Evolutionary conservation across 2,113 vertebrate genomes (phyloP).

Genomic region (Shinisaurus crocodilurus): DNA sequence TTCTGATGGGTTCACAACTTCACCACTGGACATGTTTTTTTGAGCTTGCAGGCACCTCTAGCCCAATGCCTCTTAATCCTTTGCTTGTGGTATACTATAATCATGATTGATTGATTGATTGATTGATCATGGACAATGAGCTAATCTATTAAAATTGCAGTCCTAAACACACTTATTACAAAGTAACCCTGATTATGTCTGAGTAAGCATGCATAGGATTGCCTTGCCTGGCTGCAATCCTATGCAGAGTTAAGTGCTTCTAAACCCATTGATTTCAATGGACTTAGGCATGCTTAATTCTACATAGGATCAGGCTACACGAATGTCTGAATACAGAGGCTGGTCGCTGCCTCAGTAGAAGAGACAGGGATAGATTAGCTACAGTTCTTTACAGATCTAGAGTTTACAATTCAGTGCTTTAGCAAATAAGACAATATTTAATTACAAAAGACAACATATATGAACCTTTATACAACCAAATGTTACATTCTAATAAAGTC

Average conservation of each 20-base stretch:
- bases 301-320: background rate
- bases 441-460: background rate
- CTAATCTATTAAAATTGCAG: background rate
- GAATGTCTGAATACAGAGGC: background rate
- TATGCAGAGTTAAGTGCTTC: too few species aligned
- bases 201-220: background rate
- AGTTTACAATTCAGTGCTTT: background rate
- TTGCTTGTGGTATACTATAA: background rate
- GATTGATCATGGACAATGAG: background rate
- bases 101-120: too few species aligned
- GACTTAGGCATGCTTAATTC: background rate
- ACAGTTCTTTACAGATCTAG: background rate
- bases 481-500: background rate
- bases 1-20: too few species aligned
- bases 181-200: background rate
- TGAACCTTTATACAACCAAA: background rate
- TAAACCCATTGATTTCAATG: background rate
- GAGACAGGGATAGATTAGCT: background rate
- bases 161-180: background rate
- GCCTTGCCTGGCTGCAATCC: too few species aligned
- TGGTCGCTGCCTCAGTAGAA: background rate
- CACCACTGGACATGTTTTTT: too few species aligned
- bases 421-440: background rate
- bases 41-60: too few species aligned
- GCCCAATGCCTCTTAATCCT: too few species aligned